Evolutionary conservation across 2,797 vertebrate species (phyloP), one percentile per base, ranked within the genome.

Genomic region (Danio albolineatus): DNA sequence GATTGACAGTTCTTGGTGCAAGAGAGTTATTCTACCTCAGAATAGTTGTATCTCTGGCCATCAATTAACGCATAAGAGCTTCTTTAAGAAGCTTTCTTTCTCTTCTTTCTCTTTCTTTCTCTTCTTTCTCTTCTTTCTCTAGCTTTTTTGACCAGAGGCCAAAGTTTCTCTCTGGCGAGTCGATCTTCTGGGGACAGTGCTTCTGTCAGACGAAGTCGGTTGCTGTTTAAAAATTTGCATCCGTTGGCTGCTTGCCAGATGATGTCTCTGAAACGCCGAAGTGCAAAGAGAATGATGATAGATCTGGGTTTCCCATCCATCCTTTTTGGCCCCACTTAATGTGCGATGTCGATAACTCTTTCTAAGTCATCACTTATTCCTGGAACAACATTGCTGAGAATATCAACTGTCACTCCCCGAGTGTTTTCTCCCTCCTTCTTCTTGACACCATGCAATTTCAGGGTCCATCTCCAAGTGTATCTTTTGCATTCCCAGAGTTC

Each of bases 361-460:
- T 56, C 44, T 21, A 80, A 21, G 13, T 61, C 36, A 12, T 73
- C 48, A n/a, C 56, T 13, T 21, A 73, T 53, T 0, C 60, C 60
- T 2, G 67, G 70, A 46, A 43, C 70, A 41, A 28, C 43, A 2
- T 73, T 73, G 44, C 69, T 49, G 36, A 79, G 67, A 46, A 79
- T 43, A 19, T 48, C 76, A 19, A 61, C 39, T 4, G 38, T 21
- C 53, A 2, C 44, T 21, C 17, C 17, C 69, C 60, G 44, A 19
- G 56, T 44, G 51, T 80, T 60, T n/a, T 73, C 70, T 10, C 60
- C 21, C 60, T n/a, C n/a, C 44, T 73, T 36, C 39, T 80, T 70
- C 21, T 14, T 79, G 4, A 80, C 6, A 10, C 77, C 48, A 39
- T 73, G 70, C 8, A 73, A 9, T 10, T 80, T 80, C 41, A 73